Percentiles rank a stretch among this genome's conserved stretches.
Conservation (phyloP, 2,797 vertebrate species). For the Bovichtus variegatus region DNA sequence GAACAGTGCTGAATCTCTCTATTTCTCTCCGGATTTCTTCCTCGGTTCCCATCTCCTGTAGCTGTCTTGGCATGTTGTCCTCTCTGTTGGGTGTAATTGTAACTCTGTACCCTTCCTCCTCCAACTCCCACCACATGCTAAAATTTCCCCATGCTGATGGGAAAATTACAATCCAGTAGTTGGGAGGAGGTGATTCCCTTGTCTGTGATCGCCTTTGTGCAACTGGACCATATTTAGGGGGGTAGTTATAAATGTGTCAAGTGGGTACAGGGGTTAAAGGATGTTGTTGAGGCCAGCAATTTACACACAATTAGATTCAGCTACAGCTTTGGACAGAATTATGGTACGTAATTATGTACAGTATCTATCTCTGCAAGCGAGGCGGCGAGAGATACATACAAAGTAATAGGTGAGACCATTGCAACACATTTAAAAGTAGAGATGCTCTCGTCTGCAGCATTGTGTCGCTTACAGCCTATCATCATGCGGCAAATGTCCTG, state of each 20-base stretch:
- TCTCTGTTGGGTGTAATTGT: slow-evolving; percentile 69
- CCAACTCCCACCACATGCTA: slow-evolving; percentile 67
- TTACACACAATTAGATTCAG: slow-evolving; percentile 45
- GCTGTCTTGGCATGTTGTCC: slow-evolving; percentile 38
- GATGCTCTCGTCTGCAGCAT: neutral
- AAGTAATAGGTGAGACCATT: neutral
- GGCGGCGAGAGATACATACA: neutral
- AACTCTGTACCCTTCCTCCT: slow-evolving; percentile 55
- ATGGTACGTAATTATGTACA: neutral
- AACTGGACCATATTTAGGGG: slow-evolving; percentile 30
- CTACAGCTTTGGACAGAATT: slow-evolving; percentile 3
- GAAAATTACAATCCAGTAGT: slow-evolving; percentile 69
- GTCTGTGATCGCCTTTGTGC: slow-evolving; percentile 55
- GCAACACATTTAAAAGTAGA: neutral
- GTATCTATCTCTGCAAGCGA: slow-evolving; percentile 2
- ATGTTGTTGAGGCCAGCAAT: slow-evolving; percentile 42
- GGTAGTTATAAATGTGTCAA: slow-evolving; percentile 51
- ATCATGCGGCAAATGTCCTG: neutral
- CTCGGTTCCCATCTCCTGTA: slow-evolving; percentile 4
- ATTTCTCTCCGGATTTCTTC: slow-evolving; percentile 10
- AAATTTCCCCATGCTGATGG: slow-evolving; percentile 69
- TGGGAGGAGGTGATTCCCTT: slow-evolving; percentile 60
- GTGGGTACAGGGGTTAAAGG: slow-evolving; percentile 26
- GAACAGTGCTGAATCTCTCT: slow-evolving; percentile 18
- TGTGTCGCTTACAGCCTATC: neutral